Evolutionary conservation across 1,140 invertebrate species (phyloP).

Genomic region (Drosophila kanapiae): DNA sequence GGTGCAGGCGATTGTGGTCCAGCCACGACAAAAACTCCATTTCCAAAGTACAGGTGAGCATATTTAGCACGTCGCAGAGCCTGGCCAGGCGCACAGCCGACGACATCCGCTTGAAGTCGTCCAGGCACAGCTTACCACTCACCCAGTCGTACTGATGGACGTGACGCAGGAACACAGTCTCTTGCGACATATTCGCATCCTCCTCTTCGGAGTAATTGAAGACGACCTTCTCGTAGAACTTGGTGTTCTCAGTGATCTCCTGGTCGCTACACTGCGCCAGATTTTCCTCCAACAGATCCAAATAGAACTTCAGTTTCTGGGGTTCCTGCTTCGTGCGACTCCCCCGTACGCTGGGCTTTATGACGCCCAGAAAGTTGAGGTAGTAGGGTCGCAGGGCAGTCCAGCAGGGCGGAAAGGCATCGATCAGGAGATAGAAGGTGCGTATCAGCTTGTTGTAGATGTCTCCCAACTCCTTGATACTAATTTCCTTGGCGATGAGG

Average conservation of each 20-base stretch:
- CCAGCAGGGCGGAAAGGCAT: conserved; percentile 72
- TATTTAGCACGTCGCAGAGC: conserved; percentile 56
- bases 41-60: conserved; percentile 59
- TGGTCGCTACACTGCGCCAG: conserved; percentile 48
- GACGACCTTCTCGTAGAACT: conserved; percentile 33
- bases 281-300: conserved; percentile 54
- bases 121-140: conserved; percentile 57
- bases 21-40: conserved; percentile 65
- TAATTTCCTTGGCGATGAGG: conserved; percentile 46
- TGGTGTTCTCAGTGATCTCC: conserved; percentile 37
- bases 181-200: conserved; percentile 44
- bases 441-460: conserved; percentile 53
- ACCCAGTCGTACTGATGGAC: conserved; percentile 69
- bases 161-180: conserved; percentile 46
- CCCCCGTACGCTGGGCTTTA: neutral
- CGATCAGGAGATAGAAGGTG: conserved; percentile 55
- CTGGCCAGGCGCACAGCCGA: conserved; percentile 51
- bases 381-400: conserved; percentile 67
- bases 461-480: conserved; percentile 33
- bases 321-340: neutral
- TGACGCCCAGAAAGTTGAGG: conserved; percentile 55
- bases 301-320: conserved; percentile 55
- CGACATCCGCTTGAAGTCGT: conserved; percentile 65
- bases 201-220: conserved; percentile 51
- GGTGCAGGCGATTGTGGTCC: conserved; percentile 64